Conservation (phyloP, 1,140 invertebrate genomes). For the Samia ricini region DNA sequence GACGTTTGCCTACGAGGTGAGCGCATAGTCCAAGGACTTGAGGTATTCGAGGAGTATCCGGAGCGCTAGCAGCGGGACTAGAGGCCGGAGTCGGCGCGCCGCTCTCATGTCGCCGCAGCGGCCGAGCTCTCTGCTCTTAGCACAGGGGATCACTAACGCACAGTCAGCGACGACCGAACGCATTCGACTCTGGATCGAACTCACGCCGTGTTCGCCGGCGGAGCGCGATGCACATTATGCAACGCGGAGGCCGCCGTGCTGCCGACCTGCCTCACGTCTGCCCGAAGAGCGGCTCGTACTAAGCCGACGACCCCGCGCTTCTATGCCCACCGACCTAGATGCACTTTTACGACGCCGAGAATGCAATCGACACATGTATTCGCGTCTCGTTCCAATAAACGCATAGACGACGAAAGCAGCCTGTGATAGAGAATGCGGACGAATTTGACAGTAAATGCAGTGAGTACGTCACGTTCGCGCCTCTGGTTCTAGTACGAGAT, state of each 20-base stretch:
- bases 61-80: constrained; percentile 55
- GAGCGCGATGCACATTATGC: constrained; percentile 59
- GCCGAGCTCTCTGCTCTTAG: constrained; percentile 13
- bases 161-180: constrained; percentile 24
- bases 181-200: constrained; percentile 22
- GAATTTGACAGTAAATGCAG: constrained; percentile 74
- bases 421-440: constrained; percentile 74
- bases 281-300: constrained; percentile 65
- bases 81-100: constrained; percentile 55
- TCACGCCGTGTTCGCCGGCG: constrained; percentile 42
- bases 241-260: constrained; percentile 40
- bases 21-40: constrained; percentile 51
- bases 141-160: constrained; percentile 7
- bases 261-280: constrained; percentile 75
- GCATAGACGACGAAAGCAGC: constrained; percentile 76
- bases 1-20: constrained; percentile 15
- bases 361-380: constrained; percentile 76
- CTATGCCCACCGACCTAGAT: constrained; percentile 75
- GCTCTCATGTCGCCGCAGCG: constrained; percentile 47
- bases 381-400: constrained; percentile 76
- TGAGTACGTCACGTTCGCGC: constrained; percentile 70
- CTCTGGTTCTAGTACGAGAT: constrained; percentile 50
- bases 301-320: constrained; percentile 53
- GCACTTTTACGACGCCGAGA: constrained; percentile 74
- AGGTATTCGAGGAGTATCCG: constrained; percentile 62